Evolutionary conservation across 1,140 invertebrate species (phyloP).

Genomic region (Stratiolaelaps scimitus): DNA sequence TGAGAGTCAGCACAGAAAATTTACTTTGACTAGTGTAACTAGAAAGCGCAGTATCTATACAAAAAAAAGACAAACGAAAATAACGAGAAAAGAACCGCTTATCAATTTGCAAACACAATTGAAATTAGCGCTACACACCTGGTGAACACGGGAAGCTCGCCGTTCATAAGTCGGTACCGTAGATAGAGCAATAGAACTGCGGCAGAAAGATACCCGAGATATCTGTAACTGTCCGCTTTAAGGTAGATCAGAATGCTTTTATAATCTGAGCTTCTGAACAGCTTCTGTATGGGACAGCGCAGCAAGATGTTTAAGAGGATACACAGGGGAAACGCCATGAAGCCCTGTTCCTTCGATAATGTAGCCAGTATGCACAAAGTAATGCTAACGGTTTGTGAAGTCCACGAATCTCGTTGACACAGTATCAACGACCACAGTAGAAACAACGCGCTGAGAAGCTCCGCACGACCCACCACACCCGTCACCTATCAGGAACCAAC

Average conservation of each 20-base stretch:
- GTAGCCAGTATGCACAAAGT: conserved; percentile 64
- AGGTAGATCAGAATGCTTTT: conserved; percentile 27
- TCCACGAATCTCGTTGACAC: conserved; percentile 45
- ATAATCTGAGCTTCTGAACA: conserved; percentile 32
- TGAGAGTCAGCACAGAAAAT: no score
- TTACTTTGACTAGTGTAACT: no score
- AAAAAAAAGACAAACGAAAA: no score
- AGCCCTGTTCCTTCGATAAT: conserved; percentile 94
- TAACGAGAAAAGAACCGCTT: no score
- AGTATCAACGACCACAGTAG: conserved; percentile 62
- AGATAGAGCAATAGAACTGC: conserved; percentile 28
- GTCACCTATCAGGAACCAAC: conserved; percentile 56
- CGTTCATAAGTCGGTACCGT: conserved; percentile 32
- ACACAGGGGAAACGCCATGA: conserved; percentile 83
- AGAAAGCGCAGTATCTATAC: no score
- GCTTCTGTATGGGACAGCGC: background rate
- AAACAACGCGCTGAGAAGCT: conserved; percentile 85
- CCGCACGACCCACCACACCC: conserved; percentile 88
- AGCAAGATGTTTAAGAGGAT: conserved; percentile 66
- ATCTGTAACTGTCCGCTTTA: conserved; percentile 25
- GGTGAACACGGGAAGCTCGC: conserved; percentile 34
- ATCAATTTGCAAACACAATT: background rate
- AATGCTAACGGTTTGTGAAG: conserved; percentile 56
- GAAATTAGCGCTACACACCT: conserved; percentile 18
- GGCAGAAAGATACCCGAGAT: conserved; percentile 10